These are phyloP conservation scores for Homarus americanus DNA, from an alignment of 1,140 invertebrate species.

Conservation along the genomic window DNA sequence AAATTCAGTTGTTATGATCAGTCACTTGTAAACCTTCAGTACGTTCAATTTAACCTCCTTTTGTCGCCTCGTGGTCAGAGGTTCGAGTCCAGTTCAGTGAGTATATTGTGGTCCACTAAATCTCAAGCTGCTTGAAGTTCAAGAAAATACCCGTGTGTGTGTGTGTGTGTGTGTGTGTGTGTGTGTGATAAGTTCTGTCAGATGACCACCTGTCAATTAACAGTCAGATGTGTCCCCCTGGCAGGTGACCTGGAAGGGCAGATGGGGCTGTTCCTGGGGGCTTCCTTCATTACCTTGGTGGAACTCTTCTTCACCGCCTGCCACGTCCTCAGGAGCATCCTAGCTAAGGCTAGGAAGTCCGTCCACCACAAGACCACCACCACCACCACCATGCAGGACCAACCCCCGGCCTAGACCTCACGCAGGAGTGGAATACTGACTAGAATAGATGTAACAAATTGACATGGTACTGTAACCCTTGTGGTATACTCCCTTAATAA, in stretches of 20 bases:
- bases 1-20: too few species aligned
- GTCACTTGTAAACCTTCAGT: too few species aligned
- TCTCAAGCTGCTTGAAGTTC: not conserved
- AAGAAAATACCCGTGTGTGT: not conserved
- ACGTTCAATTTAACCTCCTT: too few species aligned
- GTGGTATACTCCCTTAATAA: too few species aligned
- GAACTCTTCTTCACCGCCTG: slow-evolving; percentile 44
- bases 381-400: not conserved
- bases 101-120: too few species aligned
- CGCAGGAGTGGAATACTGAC: too few species aligned
- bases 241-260: slow-evolving; percentile 67
- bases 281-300: slow-evolving; percentile 64
- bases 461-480: too few species aligned
- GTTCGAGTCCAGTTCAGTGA: not conserved
- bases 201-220: not conserved
- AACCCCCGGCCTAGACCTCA: too few species aligned
- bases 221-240: not conserved
- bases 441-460: too few species aligned
- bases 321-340: slow-evolving; percentile 4
- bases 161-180: not conserved
- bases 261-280: slow-evolving; percentile 71
- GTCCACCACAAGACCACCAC: not conserved
- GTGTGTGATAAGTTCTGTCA: not conserved
- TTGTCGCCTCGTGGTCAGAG: too few species aligned
- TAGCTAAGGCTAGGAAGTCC: not conserved